A percentile compares a stretch with the other conserved stretches of the same genome.
Evolutionary conservation across 2,888 invertebrate species (phyloP).

Genomic region (Drosophila siamana): DNA sequence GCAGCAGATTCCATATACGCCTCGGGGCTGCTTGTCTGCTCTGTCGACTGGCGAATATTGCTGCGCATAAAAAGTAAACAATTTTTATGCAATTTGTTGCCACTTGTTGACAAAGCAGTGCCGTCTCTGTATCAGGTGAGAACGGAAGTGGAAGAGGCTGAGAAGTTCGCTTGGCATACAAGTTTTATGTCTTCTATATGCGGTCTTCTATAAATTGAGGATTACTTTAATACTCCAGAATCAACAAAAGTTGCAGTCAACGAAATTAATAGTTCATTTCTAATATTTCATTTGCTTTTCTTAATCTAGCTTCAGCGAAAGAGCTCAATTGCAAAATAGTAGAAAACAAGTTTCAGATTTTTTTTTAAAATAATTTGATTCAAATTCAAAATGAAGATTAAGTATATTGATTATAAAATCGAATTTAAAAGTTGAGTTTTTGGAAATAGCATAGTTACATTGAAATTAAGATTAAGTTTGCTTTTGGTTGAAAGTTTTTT

Average conservation of each 20-base stretch:
- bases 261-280: background rate
- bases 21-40: constrained; percentile 5
- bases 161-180: constrained; percentile 28
- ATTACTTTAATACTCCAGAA: background rate
- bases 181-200: constrained; percentile 10
- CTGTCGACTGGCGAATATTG: background rate
- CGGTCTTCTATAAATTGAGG: background rate
- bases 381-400: no score
- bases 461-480: no score
- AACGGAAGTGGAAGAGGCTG: background rate
- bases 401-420: no score
- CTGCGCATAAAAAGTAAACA: constrained; percentile 61
- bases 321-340: background rate
- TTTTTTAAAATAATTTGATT: no score
- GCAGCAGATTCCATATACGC: constrained; percentile 66
- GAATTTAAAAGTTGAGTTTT: no score
- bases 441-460: no score
- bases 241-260: background rate
- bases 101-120: constrained; percentile 51
- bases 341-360: no score
- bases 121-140: background rate
- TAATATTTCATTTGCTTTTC: background rate
- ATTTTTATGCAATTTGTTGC: constrained; percentile 72
- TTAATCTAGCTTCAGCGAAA: background rate
- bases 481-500: no score